These are phyloP conservation scores for Halichondria panicea DNA, from an alignment of 37 sponge, comb jelly and placozoan genomes.

Conservation along the genomic window DNA sequence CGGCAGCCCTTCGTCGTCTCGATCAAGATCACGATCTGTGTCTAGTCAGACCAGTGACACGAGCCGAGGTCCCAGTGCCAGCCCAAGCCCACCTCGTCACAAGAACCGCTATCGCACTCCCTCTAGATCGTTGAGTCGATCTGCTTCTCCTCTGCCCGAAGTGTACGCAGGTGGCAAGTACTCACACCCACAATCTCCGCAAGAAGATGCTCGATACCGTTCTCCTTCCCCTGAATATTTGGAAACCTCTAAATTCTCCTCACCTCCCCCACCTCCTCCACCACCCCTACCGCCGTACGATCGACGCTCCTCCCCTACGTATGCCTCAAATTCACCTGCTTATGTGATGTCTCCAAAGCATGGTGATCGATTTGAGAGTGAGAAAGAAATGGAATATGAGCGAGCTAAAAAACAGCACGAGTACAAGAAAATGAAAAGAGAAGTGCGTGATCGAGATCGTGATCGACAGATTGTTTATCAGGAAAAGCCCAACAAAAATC, in stretches of 20 bases:
- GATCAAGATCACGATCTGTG: not conserved
- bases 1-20: not conserved
- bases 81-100: not conserved
- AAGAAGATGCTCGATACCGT: not conserved
- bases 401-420: too few relatives aligned
- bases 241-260: too few relatives aligned
- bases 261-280: conserved; percentile 1
- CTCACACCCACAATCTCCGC: not conserved
- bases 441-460: too few relatives aligned
- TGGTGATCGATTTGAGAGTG: not conserved
- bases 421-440: too few relatives aligned
- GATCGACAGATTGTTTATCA: too few relatives aligned
- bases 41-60: too few relatives aligned
- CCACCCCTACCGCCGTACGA: not conserved
- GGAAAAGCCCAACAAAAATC: too few relatives aligned
- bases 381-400: not conserved
- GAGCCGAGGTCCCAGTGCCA: conserved; percentile 12
- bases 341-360: too few relatives aligned
- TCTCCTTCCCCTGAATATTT: not conserved
- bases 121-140: too few relatives aligned
- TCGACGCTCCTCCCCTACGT: too few relatives aligned
- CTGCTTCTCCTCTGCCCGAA: not conserved
- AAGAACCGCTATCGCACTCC: not conserved
- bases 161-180: not conserved
- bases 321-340: too few relatives aligned